Conservation (phyloP, 2,888 invertebrate genomes). For the Tryphoninae sp. region DNA sequence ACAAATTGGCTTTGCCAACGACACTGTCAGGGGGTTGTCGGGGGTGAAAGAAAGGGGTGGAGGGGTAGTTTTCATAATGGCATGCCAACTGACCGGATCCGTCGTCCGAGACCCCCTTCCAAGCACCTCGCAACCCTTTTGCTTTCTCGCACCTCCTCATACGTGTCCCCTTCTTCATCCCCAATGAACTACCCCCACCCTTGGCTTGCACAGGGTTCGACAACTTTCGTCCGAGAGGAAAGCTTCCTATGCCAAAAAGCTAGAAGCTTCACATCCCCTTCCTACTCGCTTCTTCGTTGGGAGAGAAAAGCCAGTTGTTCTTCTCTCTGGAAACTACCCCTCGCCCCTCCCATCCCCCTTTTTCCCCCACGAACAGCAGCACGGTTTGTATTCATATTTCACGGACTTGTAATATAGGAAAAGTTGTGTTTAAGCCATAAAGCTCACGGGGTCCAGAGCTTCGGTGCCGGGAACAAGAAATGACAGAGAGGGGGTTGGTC, state of each 20-base stretch:
- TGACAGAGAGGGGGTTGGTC: conserved; percentile 64
- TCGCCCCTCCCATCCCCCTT: background rate
- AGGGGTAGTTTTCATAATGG: conserved; percentile 74
- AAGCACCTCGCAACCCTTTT: conserved; percentile 19
- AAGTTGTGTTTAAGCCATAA: conserved; percentile 80
- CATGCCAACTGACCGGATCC: conserved; percentile 79
- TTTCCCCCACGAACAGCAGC: conserved; percentile 61
- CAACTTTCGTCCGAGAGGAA: conserved; percentile 29
- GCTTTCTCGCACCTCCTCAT: conserved; percentile 18
- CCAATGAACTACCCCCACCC: conserved; percentile 21
- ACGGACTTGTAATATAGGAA: conserved; percentile 80
- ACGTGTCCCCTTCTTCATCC: conserved; percentile 31
- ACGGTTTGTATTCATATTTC: conserved; percentile 79
- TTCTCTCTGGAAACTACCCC: background rate
- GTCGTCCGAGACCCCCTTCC: conserved; percentile 67
- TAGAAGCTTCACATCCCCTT: conserved; percentile 18
- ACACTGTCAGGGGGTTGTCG: conserved; percentile 67
- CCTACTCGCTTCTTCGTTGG: conserved; percentile 44
- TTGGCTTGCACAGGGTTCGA: background rate
- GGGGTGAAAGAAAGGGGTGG: conserved; percentile 48
- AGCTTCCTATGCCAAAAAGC: conserved; percentile 38
- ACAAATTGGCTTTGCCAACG: conserved; percentile 81
- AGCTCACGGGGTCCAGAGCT: conserved; percentile 70
- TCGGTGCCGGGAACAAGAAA: conserved; percentile 50
- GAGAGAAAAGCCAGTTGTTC: conserved; percentile 19